Conservation (phyloP, 30 jellyfish, hydroid and myxozoan species). For the Nemopilema nomurai region DNA sequence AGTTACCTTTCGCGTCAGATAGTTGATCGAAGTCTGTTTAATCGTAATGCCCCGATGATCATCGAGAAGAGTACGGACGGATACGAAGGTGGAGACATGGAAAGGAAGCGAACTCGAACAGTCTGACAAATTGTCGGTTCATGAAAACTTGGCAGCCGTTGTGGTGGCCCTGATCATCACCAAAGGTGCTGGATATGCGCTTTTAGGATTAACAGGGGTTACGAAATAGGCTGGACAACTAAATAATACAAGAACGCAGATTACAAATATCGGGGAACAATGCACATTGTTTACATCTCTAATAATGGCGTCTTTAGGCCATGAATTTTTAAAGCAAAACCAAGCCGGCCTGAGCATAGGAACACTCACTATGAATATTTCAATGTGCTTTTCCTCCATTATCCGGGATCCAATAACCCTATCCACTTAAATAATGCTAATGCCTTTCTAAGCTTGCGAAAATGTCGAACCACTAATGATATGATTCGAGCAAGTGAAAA, state of each 20-base stretch:
- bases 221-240: conserved; percentile 20
- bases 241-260: conserved; percentile 1
- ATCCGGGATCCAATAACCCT: conserved; percentile 40
- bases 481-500: conserved; percentile 8
- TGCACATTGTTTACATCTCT: background rate
- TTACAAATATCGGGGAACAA: background rate
- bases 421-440: conserved; percentile 14
- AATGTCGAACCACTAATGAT: conserved; percentile 37
- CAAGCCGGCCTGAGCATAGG: conserved; percentile 17
- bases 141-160: background rate
- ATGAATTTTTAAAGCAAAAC: conserved; percentile 44
- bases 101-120: too few species aligned
- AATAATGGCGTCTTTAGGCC: conserved; percentile 25
- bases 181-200: conserved; percentile 7
- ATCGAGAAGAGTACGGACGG: background rate
- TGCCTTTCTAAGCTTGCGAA: conserved; percentile 5
- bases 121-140: background rate
- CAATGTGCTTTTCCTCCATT: background rate
- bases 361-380: conserved; percentile 14
- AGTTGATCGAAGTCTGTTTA: too few species aligned
- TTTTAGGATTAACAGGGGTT: conserved; percentile 8
- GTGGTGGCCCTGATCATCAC: background rate
- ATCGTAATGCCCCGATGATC: too few species aligned
- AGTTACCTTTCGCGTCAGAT: too few species aligned
- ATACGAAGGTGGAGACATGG: background rate